These are phyloP conservation scores for Pseudorasbora parva DNA, from an alignment of 2,113 vertebrate genomes.

Conservation along the genomic window DNA sequence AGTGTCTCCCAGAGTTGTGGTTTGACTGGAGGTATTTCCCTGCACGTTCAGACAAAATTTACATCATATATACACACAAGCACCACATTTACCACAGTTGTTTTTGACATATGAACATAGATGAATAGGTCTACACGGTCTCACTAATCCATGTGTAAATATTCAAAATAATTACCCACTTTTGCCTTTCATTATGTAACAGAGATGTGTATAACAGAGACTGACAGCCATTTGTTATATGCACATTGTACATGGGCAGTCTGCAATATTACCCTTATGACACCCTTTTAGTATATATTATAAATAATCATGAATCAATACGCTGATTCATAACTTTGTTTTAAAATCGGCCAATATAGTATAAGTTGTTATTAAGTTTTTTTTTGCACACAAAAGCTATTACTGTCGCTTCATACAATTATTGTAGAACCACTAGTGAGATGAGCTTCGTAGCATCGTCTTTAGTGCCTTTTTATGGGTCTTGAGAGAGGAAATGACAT, in stretches of 20 bases:
- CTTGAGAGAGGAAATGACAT: no score
- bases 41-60: conserved; percentile 10
- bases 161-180: background rate
- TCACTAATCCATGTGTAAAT: background rate
- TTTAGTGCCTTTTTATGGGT: no score
- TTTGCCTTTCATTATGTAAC: background rate
- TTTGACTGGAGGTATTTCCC: conserved; percentile 31
- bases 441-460: no score
- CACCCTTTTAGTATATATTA: background rate
- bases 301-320: no score
- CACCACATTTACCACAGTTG: conserved; percentile 11
- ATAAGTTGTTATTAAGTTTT: no score
- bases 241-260: background rate
- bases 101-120: background rate
- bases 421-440: no score
- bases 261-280: background rate
- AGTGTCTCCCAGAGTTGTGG: conserved; percentile 23
- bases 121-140: background rate
- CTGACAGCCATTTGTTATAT: background rate
- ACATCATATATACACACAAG: conserved; percentile 4
- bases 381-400: no score
- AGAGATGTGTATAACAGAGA: background rate
- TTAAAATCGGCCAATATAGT: no score
- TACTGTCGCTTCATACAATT: no score
- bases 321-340: no score